phyloP scores from a whole-genome alignment of 2,797 vertebrate genomes.

The Gambelia wislizenii region DNA sequence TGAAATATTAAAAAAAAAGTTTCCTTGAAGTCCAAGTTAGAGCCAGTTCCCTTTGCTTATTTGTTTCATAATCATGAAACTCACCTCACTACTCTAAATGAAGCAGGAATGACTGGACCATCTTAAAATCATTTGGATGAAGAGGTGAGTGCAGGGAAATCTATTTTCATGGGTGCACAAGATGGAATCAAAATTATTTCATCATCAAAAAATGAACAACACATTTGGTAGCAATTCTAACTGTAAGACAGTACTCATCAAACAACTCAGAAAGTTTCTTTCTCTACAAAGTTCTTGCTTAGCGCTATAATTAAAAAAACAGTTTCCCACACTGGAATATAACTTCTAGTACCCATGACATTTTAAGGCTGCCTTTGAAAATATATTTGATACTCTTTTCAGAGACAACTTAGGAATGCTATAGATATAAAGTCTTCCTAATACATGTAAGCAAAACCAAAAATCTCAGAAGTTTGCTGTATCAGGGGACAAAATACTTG shows the following conservation, averaged over 20 bases:
- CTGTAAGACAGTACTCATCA: constrained; percentile 11
- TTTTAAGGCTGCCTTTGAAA: constrained; percentile 43
- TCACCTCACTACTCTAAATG: constrained; percentile 5
- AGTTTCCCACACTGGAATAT: neutral
- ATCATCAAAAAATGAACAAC: constrained; percentile 24
- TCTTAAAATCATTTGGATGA: constrained; percentile 8
- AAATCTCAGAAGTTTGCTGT: neutral
- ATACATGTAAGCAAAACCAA: neutral
- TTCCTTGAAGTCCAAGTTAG: neutral
- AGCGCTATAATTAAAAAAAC: neutral
- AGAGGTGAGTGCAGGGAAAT: neutral
- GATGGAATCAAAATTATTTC: constrained; percentile 26
- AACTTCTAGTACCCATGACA: constrained; percentile 24
- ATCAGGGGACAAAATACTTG: neutral
- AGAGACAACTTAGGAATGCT: constrained; percentile 34
- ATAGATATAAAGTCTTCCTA: neutral
- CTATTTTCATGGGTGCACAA: neutral
- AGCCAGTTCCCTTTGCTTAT: neutral
- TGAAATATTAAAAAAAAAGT: too few species aligned
- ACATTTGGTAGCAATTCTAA: constrained; percentile 29
- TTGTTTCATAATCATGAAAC: neutral
- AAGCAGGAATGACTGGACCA: neutral
- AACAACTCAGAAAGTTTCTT: constrained; percentile 28
- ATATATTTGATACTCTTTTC: neutral
- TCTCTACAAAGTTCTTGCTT: neutral